Evolutionary conservation across 2,113 vertebrate genomes (phyloP).

Genomic region (Cyanoliseus patagonus): DNA sequence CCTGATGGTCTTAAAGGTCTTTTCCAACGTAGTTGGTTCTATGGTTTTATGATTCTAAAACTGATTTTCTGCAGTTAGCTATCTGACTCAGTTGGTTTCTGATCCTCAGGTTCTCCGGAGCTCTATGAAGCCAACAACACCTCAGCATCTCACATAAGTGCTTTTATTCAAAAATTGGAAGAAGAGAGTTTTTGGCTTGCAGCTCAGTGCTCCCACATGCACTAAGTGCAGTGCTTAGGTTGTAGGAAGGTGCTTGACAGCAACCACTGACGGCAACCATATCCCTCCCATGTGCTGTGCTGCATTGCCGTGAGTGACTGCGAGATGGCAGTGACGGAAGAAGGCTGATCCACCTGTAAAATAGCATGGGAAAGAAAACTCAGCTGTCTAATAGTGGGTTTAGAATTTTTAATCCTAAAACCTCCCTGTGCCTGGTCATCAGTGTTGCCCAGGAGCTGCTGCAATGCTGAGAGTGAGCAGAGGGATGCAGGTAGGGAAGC

Average conservation of each 20-base stretch:
- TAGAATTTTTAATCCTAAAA: neutral
- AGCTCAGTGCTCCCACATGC: neutral
- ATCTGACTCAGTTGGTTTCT: neutral
- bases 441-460: neutral
- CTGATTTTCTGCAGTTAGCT: neutral
- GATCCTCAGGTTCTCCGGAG: fast-evolving
- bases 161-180: neutral
- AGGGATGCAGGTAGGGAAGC: neutral
- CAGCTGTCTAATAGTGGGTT: fast-evolving
- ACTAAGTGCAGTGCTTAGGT: neutral
- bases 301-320: neutral
- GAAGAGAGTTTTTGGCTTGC: neutral
- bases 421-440: fast-evolving
- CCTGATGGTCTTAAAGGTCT: neutral
- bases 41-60: neutral
- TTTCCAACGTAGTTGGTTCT: neutral
- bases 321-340: neutral
- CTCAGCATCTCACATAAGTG: neutral
- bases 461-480: fast-evolving
- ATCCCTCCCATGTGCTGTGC: neutral
- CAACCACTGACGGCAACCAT: neutral
- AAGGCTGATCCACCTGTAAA: neutral
- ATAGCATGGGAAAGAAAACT: neutral
- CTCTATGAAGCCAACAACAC: neutral
- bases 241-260: neutral